These are phyloP conservation scores for Margarornis squamiger DNA, from an alignment of 2,797 vertebrate species.

Conservation along the genomic window DNA sequence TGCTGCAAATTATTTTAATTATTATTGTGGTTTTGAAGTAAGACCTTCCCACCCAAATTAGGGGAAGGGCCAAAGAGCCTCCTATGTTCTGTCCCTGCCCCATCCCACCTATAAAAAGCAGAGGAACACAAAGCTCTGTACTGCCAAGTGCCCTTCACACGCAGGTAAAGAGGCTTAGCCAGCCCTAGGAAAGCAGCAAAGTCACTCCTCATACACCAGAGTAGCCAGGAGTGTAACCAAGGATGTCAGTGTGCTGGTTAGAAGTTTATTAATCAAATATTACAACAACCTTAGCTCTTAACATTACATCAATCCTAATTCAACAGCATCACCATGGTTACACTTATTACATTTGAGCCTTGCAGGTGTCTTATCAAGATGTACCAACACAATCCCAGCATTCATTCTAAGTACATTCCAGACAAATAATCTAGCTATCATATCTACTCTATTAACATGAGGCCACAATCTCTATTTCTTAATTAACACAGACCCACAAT, in stretches of 20 bases:
- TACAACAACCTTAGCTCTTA: neutral
- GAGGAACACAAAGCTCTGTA: neutral
- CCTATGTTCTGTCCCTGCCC: neutral
- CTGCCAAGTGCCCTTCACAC: neutral
- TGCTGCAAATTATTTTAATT: neutral
- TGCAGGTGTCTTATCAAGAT: neutral
- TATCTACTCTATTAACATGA: neutral
- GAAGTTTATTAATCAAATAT: neutral
- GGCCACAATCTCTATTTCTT: neutral
- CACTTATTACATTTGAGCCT: neutral
- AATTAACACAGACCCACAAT: slow-evolving; percentile 20
- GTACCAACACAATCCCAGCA: neutral
- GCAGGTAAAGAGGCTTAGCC: neutral
- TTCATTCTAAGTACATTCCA: neutral
- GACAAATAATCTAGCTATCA: neutral
- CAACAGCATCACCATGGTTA: slow-evolving; percentile 44
- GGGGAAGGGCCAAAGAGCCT: neutral
- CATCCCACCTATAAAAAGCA: neutral
- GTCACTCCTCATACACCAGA: neutral
- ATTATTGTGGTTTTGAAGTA: neutral
- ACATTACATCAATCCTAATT: neutral
- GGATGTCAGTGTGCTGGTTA: neutral
- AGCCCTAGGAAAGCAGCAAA: neutral
- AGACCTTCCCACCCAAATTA: neutral
- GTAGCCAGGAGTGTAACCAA: neutral